Conservation (phyloP, 2,797 vertebrate species). For the Hydrophis major region DNA sequence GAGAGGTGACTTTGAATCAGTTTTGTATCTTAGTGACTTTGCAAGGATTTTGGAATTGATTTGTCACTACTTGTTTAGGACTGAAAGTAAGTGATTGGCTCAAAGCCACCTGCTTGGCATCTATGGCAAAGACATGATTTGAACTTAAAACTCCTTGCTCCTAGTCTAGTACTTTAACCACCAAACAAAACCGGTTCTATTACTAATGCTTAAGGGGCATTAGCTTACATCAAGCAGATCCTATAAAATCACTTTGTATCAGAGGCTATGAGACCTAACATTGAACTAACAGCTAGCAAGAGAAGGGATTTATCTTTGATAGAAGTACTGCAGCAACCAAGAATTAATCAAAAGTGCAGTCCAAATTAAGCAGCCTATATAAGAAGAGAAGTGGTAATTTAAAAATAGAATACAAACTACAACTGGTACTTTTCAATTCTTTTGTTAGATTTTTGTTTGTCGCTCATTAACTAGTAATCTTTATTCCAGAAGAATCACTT, state of each 20-base stretch:
- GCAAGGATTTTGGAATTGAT: not conserved
- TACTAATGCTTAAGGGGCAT: not conserved
- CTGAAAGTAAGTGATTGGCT: not conserved
- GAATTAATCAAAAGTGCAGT: not conserved
- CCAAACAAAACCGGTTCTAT: not conserved
- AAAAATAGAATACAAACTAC: not conserved
- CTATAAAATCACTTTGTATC: not conserved
- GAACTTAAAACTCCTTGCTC: not conserved
- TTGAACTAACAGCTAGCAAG: not conserved
- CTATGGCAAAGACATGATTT: not conserved
- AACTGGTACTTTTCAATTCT: not conserved
- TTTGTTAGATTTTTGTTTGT: not conserved
- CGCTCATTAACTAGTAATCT: not conserved
- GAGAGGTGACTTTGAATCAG: not conserved
- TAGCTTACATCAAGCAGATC: not conserved
- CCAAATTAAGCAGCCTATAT: not conserved
- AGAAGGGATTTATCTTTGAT: not conserved
- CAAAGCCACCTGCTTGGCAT: not conserved
- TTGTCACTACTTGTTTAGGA: not conserved
- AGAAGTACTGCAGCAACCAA: not conserved
- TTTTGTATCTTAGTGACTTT: not conserved
- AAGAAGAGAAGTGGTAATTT: not conserved
- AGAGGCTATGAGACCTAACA: not conserved
- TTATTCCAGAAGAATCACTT: not conserved
- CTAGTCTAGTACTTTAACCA: not conserved